Conservation (phyloP, 2,113 vertebrate genomes). For the Leucosticte australis region DNA sequence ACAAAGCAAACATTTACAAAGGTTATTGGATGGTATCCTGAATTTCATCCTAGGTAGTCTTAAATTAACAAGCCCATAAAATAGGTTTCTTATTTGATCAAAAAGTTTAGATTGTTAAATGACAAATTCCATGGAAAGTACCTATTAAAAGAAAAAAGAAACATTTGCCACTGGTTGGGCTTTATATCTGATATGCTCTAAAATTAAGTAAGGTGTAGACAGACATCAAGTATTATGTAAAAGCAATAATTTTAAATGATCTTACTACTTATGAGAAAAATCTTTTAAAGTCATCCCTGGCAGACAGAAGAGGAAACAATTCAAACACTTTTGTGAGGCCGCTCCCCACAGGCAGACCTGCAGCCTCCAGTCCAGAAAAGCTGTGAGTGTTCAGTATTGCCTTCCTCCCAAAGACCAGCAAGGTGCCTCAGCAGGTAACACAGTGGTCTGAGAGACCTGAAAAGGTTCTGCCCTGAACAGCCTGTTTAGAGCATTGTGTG, state of each 20-base stretch:
- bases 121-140: not conserved
- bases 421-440: not conserved
- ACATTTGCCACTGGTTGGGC: not conserved
- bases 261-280: not conserved
- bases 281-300: not conserved
- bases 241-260: not conserved
- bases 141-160: not conserved
- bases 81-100: not conserved
- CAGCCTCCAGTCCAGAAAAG: not conserved
- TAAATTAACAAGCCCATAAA: not conserved
- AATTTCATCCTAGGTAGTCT: not conserved
- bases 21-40: not conserved
- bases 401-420: not conserved
- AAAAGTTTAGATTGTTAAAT: not conserved
- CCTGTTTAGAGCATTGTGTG: fast-evolving
- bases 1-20: slow-evolving; percentile 4
- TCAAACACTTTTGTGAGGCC: not conserved
- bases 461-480: not conserved
- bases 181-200: not conserved
- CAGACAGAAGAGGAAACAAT: not conserved
- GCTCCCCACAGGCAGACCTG: not conserved
- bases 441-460: not conserved
- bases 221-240: not conserved
- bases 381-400: fast-evolving
- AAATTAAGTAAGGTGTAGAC: not conserved